These are phyloP conservation scores for Cristatella mucedo DNA, from an alignment of 2,888 invertebrate species.

Conservation along the genomic window DNA sequence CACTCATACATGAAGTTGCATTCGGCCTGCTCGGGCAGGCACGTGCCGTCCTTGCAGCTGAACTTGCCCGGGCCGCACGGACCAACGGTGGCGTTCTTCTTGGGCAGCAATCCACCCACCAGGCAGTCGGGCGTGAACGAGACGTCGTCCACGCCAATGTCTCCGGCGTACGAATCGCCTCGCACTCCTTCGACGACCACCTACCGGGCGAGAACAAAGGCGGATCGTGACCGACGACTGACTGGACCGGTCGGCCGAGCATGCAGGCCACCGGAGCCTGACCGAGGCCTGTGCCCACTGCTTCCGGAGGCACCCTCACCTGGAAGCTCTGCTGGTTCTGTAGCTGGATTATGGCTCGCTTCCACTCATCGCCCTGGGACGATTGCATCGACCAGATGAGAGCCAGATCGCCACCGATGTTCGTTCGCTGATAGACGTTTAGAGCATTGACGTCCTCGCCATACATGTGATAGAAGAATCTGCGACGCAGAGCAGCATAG, in stretches of 20 bases:
- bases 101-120: neutral
- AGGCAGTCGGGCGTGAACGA: constrained; percentile 14
- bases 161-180: constrained; percentile 13
- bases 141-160: constrained; percentile 25
- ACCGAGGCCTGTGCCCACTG: too few relatives aligned
- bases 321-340: too few relatives aligned
- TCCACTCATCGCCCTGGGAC: constrained; percentile 20
- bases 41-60: constrained; percentile 37
- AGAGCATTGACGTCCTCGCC: constrained; percentile 19
- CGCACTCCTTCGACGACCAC: constrained; percentile 1
- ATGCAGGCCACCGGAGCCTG: too few relatives aligned
- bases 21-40: constrained; percentile 24
- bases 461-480: constrained; percentile 25
- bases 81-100: constrained; percentile 13
- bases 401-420: constrained; percentile 5
- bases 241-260: too few relatives aligned
- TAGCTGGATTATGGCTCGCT: constrained; percentile 18
- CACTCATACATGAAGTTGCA: constrained; percentile 28
- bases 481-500: too few relatives aligned
- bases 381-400: constrained; percentile 5
- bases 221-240: too few relatives aligned
- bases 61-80: constrained; percentile 32
- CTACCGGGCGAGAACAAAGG: neutral
- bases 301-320: too few relatives aligned
- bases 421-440: constrained; percentile 16